Percentiles rank a stretch among this genome's conserved stretches.
phyloP scores from a whole-genome alignment of 2,113 vertebrate genomes.

The Jacana jacana region DNA sequence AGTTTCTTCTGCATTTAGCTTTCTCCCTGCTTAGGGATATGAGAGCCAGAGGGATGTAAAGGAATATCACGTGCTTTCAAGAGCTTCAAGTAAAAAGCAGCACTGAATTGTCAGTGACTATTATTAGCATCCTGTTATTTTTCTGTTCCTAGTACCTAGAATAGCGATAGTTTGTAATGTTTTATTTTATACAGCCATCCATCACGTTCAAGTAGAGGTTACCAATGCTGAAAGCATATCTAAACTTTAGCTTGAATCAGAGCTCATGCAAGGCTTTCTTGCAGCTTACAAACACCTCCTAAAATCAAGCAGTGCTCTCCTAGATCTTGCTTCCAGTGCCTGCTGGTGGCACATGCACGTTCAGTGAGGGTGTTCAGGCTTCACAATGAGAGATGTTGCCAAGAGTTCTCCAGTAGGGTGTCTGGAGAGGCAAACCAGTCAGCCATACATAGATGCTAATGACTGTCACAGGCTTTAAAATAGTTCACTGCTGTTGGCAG shows the following conservation, averaged over 20 bases:
- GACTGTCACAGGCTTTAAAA: neutral
- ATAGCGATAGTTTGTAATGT: neutral
- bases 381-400: neutral
- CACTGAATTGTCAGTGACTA: neutral
- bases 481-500: neutral
- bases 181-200: neutral
- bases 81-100: neutral
- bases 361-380: neutral
- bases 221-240: neutral
- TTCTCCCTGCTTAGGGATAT: neutral
- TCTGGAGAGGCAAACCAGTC: neutral
- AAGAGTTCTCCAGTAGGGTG: neutral
- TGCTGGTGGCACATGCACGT: neutral
- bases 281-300: neutral
- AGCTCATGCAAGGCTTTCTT: neutral
- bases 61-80: neutral
- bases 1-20: neutral
- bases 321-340: fast-evolving
- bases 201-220: neutral
- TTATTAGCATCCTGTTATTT: slow-evolving; percentile 11
- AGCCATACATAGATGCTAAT: neutral
- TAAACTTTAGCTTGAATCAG: neutral
- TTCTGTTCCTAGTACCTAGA: neutral
- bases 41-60: neutral
- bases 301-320: neutral